Base-by-base conservation (phyloP, 2,888 invertebrate species). In the Drosophila vallismaia region DNA sequence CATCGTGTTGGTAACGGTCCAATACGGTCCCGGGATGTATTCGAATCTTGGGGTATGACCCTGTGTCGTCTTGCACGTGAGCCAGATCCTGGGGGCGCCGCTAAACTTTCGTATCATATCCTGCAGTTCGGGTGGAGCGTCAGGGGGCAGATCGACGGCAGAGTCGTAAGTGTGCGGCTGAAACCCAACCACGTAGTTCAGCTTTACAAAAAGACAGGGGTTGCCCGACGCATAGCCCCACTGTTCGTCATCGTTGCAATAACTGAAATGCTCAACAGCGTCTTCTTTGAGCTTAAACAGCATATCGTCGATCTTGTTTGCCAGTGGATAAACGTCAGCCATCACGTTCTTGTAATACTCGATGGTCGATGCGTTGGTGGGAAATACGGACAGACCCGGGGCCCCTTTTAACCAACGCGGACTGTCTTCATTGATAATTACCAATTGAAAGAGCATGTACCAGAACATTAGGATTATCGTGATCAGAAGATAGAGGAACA, bases 1-100 rank as follows among this genome's bases (percentile, higher is more conserved):
- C 45, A 84, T 44, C 1, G 24, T 31, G 1, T 31, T 51, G 12
- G 19, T 4, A 9, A 71, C 28, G n/a, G 71, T 67, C 46, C 54
- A 84, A 36, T 57, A 84, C 3, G 80, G 88, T 0, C 55, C 50
- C n/a, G 83, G 83, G 6, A 77, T 48, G 44, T 28, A 84, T 5
- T 10, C 29, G 10, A 86, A 26, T 0, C 14, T 24, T 4, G 70
- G 56, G 0, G 40, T 0, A 0, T 19, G 4, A 0, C 50, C 59
- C 1, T 33, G 10, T 2, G 3, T 14, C 1, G 8, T 3, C 1
- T 58, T 31, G 42, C 80, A 79, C 14, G 69, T 68, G 10, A 84
- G 7, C 88, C 88, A 84, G 53, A 84, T 77, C n/a, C 49, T 63
- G 0, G 48, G 48, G 0, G 7, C 5, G 6, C 72, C 76, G n/a